Conservation (phyloP, 2,888 invertebrate species). For the Maniola hyperantus region DNA sequence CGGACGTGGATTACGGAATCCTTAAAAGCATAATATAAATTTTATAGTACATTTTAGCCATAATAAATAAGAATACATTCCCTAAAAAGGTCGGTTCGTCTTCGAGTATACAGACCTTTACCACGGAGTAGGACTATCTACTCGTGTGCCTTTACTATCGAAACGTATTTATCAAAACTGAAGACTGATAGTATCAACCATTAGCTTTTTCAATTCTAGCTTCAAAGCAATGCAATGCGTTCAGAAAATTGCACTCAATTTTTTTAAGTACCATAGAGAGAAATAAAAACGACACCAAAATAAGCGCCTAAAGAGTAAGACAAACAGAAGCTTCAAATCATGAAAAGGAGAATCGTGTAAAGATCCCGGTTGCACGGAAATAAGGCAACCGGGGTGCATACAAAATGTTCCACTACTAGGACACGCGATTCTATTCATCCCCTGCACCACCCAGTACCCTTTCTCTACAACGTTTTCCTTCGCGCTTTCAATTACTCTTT, state of each 20-base stretch:
- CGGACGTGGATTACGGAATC: no score
- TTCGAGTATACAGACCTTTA: no score
- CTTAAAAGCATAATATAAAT: no score
- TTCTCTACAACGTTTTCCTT: constrained; percentile 46
- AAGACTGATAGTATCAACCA: no score
- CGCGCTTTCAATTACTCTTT: constrained; percentile 11
- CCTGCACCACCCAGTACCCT: constrained; percentile 49
- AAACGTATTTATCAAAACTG: no score
- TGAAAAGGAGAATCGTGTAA: constrained; percentile 15
- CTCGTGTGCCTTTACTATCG: no score
- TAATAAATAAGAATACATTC: background rate
- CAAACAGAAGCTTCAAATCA: constrained; percentile 7
- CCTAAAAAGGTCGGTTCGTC: no score
- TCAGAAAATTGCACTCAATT: background rate
- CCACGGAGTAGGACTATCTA: no score
- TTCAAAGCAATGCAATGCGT: background rate
- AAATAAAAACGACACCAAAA: constrained; percentile 41
- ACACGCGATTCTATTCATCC: constrained; percentile 60
- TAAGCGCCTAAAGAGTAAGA: background rate
- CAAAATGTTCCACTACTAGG: constrained; percentile 60
- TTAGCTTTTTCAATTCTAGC: no score
- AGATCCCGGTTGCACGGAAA: constrained; percentile 33
- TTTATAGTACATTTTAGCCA: background rate
- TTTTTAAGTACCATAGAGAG: background rate
- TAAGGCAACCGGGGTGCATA: constrained; percentile 45